Evolutionary conservation across 2,797 vertebrate genomes (phyloP).

Genomic region (Chanos chanos): DNA sequence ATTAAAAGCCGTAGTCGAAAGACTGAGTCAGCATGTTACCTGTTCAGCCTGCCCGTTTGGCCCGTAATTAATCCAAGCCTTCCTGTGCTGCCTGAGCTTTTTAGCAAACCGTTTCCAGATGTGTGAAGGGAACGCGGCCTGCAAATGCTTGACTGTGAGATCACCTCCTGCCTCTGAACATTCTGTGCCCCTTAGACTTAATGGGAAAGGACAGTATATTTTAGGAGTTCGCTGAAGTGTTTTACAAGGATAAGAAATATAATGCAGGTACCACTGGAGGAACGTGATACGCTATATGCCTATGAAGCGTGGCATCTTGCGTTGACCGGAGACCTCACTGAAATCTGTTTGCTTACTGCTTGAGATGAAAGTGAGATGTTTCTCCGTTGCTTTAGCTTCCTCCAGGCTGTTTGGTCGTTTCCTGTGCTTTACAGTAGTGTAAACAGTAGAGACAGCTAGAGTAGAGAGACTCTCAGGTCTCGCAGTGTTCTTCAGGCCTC

Average conservation of each 20-base stretch:
- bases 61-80: conserved; percentile 49
- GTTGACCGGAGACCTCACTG: neutral
- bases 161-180: conserved; percentile 38
- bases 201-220: too few relatives aligned
- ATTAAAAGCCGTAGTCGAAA: too few relatives aligned
- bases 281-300: too few relatives aligned
- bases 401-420: neutral
- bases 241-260: too few relatives aligned
- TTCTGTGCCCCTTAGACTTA: conserved; percentile 15
- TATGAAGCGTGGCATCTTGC: too few relatives aligned
- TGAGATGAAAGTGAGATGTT: neutral
- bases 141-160: conserved; percentile 24
- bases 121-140: conserved; percentile 51
- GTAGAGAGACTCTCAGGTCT: too few relatives aligned
- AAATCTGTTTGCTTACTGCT: neutral
- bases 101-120: conserved; percentile 64
- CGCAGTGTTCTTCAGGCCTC: too few relatives aligned
- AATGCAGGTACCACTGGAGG: too few relatives aligned
- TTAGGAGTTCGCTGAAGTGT: too few relatives aligned
- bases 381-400: neutral
- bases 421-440: neutral
- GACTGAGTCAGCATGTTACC: conserved; percentile 14
- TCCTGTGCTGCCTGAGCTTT: conserved; percentile 44
- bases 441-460: conserved; percentile 5
- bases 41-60: conserved; percentile 40